Percentiles rank a stretch among this genome's conserved stretches.
phyloP scores from a whole-genome alignment of 2,888 invertebrate genomes.

The Rhodophaea formosa region DNA sequence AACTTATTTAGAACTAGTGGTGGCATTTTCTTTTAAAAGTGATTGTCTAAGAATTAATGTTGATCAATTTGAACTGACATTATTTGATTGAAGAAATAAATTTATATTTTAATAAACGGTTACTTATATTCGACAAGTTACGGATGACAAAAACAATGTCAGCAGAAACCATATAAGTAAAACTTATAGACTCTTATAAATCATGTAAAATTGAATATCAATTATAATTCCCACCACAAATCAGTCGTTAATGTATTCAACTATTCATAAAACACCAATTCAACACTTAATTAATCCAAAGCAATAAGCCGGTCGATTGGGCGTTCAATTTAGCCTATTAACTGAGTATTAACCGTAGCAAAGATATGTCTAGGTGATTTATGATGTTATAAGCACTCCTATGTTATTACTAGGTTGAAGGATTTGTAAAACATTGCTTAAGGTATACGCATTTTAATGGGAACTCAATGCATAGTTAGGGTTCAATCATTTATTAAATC shows the following conservation, averaged over 20 bases:
- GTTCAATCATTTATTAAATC: too few relatives aligned
- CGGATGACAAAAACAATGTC: too few relatives aligned
- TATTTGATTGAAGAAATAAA: too few relatives aligned
- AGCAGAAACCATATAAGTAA: too few relatives aligned
- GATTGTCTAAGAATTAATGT: too few relatives aligned
- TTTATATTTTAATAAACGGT: too few relatives aligned
- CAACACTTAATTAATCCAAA: conserved; percentile 28
- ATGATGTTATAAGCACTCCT: conserved; percentile 24
- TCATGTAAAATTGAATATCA: neutral
- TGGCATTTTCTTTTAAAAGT: too few relatives aligned
- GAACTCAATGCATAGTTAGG: too few relatives aligned
- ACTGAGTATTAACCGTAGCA: conserved; percentile 35
- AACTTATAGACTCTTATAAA: too few relatives aligned
- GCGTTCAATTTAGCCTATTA: conserved; percentile 38
- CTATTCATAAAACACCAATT: conserved; percentile 25
- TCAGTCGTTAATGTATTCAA: conserved; percentile 16
- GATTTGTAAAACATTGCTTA: neutral
- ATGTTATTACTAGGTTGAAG: conserved; percentile 2
- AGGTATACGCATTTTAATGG: neutral
- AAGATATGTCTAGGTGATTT: conserved; percentile 30
- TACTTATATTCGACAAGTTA: too few relatives aligned
- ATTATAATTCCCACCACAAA: neutral
- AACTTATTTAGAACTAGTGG: too few relatives aligned
- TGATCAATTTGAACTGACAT: too few relatives aligned
- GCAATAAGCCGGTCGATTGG: conserved; percentile 15